Percentiles rank a stretch among this genome's conserved stretches.
phyloP scores from a whole-genome alignment of 2,113 vertebrate species.

The Bolborhynchus lineola region DNA sequence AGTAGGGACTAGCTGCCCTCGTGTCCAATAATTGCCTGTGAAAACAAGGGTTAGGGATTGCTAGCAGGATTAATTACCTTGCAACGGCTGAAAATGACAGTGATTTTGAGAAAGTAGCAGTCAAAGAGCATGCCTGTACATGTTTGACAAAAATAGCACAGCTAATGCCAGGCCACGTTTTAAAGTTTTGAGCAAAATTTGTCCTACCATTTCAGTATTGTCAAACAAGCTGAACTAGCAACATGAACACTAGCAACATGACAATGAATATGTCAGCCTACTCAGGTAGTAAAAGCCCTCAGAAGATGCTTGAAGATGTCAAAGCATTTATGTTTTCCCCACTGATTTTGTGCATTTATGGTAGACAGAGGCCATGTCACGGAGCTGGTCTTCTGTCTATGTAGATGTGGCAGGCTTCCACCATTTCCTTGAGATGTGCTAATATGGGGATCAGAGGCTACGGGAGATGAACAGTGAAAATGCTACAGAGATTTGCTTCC shows the following conservation, averaged over 20 bases:
- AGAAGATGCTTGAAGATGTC: neutral
- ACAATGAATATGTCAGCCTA: neutral
- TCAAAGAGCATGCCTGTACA: neutral
- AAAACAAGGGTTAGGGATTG: slow-evolving; percentile 17
- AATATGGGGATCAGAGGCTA: neutral
- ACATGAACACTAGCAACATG: neutral
- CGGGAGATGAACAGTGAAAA: neutral
- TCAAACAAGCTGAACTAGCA: neutral
- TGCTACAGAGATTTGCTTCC: neutral
- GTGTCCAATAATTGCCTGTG: slow-evolving; percentile 22
- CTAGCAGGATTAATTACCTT: slow-evolving; percentile 45
- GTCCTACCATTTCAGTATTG: neutral
- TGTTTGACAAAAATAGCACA: slow-evolving; percentile 22
- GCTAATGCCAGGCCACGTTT: neutral
- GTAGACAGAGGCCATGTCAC: neutral
- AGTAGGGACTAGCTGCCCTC: neutral
- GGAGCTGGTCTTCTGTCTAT: neutral
- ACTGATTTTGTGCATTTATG: neutral
- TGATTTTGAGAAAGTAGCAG: slow-evolving; percentile 30
- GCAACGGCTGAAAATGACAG: slow-evolving; percentile 29
- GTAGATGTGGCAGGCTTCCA: neutral
- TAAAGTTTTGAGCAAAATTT: neutral
- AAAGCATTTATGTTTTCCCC: neutral
- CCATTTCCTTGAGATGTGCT: neutral
- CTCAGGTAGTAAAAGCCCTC: neutral